A percentile compares a stretch with the other conserved stretches of the same genome.
Conservation (phyloP, 2,888 invertebrate genomes). For the Cerastis rubricosa region DNA sequence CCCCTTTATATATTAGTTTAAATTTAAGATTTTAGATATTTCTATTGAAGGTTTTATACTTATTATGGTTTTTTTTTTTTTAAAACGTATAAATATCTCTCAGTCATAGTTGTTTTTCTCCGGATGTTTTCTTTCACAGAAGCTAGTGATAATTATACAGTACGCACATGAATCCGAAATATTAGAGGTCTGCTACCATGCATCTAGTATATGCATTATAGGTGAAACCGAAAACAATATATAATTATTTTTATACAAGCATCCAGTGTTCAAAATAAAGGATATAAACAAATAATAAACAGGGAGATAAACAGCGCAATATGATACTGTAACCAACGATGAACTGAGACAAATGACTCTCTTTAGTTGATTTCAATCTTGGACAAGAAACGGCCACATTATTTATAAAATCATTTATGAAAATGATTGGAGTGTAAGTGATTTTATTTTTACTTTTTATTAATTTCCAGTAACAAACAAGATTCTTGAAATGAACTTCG, state of each 20-base stretch:
- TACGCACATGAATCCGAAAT: too few species aligned
- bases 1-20: too few species aligned
- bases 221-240: background rate
- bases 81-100: too few species aligned
- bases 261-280: background rate
- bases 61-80: too few species aligned
- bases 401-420: too few species aligned
- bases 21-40: too few species aligned
- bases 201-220: background rate
- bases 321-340: background rate
- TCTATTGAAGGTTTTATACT: too few species aligned
- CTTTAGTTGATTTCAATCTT: background rate
- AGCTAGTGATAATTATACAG: too few species aligned
- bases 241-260: background rate
- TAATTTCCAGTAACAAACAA: background rate
- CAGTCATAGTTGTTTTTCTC: too few species aligned
- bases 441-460: background rate
- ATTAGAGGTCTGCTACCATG: background rate
- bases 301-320: background rate
- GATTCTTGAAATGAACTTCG: too few species aligned
- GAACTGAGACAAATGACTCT: background rate
- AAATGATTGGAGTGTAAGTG: constrained; percentile 12
- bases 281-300: constrained; percentile 1
- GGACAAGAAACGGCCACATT: background rate
- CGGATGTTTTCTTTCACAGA: too few species aligned